Base-by-base conservation (phyloP, 2,113 vertebrate genomes). In the Sinocyclocheilus maitianheensis region DNA sequence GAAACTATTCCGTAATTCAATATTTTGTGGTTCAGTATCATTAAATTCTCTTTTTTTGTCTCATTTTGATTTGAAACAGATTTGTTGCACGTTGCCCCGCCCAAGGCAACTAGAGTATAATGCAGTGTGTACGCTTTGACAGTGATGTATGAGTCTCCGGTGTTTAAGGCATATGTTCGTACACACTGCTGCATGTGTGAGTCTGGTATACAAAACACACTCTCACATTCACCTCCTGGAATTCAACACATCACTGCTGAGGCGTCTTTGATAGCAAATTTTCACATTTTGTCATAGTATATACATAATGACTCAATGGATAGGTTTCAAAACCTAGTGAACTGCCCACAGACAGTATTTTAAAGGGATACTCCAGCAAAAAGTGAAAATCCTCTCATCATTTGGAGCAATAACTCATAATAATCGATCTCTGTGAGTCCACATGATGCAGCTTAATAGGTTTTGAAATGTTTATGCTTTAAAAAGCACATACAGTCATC, bases 71-170 rank as follows among this genome's bases (percentile, higher is more conserved):
- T 82, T 46, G 22, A 78, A 71, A 24, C 58, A 85, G 87, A 76
- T 67, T 62, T 26, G 13, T 77, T 51, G 48, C 43, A 76, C 46
- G 18, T 58, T 43, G 76, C n/a, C 53, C 80, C 67, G 72, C 76
- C 12, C n/a, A 55, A 62, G 53, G 65, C 51, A 80, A 80, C 78
- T 55, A 74, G 55, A 4, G 20, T 65, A 78, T 81, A 75, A 77
- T 51, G 77, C 83, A 9, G 34, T 58, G 63, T 78, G 85, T 76
- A 43, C 2, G 34, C 60, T 86, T 24, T 76, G 76, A 86, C 85
- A 86, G 76, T 86, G 81, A 86, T 86, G 85, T 76, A 86, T 88
- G 84, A 75, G 81, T 76, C 74, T 26, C 58, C 13, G 72, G 12
- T 26, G 37, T 84, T 86, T 51, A 67, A 77, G 34, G 72, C 76